Percentiles rank a stretch among this genome's conserved stretches.
These are phyloP conservation scores for Rhaphigaster nebulosa DNA, from an alignment of 2,888 invertebrate species.

Conservation along the genomic window DNA sequence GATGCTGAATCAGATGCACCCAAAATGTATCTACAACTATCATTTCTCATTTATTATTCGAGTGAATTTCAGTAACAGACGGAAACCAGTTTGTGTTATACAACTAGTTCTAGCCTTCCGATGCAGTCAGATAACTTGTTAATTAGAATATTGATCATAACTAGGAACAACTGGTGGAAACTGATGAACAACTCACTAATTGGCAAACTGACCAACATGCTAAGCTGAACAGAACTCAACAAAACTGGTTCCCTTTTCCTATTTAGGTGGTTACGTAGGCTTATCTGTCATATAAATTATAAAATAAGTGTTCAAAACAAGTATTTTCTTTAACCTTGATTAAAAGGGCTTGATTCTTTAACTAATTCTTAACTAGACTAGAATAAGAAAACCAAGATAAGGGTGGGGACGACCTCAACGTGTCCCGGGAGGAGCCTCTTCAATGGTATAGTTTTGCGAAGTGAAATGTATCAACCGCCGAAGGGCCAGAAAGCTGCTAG, in stretches of 20 bases:
- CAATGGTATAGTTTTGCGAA: too few relatives aligned
- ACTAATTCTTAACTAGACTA: too few relatives aligned
- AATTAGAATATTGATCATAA: neutral
- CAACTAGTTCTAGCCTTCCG: neutral
- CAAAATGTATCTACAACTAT: too few relatives aligned
- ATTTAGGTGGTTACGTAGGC: neutral
- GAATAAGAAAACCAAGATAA: too few relatives aligned
- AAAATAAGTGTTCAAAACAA: neutral
- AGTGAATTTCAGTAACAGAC: neutral
- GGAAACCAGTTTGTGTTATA: neutral
- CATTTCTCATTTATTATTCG: too few relatives aligned
- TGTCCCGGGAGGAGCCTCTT: too few relatives aligned
- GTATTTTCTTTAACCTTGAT: too few relatives aligned
- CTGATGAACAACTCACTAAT: neutral
- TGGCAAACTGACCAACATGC: neutral
- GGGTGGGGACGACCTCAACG: too few relatives aligned
- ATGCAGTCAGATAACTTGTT: neutral
- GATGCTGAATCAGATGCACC: too few relatives aligned
- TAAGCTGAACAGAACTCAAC: neutral
- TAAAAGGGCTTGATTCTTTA: too few relatives aligned
- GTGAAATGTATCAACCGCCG: too few relatives aligned
- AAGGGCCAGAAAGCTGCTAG: too few relatives aligned
- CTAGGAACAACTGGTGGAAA: neutral
- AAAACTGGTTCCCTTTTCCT: neutral
- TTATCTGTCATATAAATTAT: neutral